Conservation (phyloP, 1,140 invertebrate species). For the Holcopasites calliopsidis region DNA sequence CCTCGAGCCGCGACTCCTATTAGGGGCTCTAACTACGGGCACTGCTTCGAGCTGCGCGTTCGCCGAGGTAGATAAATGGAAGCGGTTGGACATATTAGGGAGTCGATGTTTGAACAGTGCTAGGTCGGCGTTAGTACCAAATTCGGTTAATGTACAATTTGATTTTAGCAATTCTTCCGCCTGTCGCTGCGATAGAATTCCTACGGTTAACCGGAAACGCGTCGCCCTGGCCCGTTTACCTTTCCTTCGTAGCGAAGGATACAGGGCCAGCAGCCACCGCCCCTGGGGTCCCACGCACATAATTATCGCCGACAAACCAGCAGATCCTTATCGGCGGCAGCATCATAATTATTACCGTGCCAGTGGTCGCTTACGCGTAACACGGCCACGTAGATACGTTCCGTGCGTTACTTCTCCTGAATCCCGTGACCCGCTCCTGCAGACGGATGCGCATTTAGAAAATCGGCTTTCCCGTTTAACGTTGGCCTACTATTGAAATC, state of each 20-base stretch:
- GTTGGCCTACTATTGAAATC: not conserved
- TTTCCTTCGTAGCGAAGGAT: not conserved
- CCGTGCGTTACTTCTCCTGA: conserved; percentile 30
- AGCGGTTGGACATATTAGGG: not conserved
- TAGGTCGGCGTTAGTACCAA: too few species aligned
- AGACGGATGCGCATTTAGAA: conserved; percentile 22
- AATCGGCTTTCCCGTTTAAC: too few species aligned
- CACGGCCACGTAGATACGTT: conserved; percentile 34
- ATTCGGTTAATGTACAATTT: too few species aligned
- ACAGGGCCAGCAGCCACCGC: conserved; percentile 2
- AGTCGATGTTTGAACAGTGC: too few species aligned
- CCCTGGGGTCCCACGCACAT: conserved; percentile 38
- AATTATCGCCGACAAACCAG: conserved; percentile 48
- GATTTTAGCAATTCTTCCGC: too few species aligned
- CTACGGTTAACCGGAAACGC: conserved; percentile 37
- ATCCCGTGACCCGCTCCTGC: conserved; percentile 20
- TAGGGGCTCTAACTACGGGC: not conserved
- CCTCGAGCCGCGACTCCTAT: not conserved
- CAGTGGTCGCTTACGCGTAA: conserved; percentile 47
- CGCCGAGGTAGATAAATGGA: not conserved
- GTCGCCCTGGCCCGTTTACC: conserved; percentile 18
- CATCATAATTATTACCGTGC: conserved; percentile 54
- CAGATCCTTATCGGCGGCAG: conserved; percentile 44
- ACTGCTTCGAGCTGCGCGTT: not conserved
- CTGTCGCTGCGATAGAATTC: conserved; percentile 23